phyloP scores from a whole-genome alignment of 1,140 invertebrate genomes.

The Leptopilina boulardi region DNA sequence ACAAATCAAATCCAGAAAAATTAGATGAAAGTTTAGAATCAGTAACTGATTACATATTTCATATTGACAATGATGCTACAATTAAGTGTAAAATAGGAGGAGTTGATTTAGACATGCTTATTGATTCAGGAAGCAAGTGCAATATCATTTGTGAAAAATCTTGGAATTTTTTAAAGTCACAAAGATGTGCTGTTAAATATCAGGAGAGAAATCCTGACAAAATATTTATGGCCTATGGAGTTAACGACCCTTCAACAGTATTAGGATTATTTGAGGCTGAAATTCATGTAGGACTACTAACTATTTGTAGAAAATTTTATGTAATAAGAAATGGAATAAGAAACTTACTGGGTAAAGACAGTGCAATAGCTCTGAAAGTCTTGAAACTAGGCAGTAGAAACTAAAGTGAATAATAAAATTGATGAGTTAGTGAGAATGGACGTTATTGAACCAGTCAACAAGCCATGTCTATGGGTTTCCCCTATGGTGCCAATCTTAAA shows the following conservation, averaged over 20 bases:
- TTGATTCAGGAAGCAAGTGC: slow-evolving; percentile 52
- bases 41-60: background rate
- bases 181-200: background rate
- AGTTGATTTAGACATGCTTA: slow-evolving; percentile 51
- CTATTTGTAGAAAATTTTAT: background rate
- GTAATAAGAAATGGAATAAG: background rate
- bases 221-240: slow-evolving; percentile 1
- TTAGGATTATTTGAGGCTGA: background rate
- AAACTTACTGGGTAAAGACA: too few relatives aligned
- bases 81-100: background rate
- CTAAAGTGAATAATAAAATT: too few relatives aligned
- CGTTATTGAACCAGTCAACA: too few relatives aligned
- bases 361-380: too few relatives aligned
- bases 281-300: background rate
- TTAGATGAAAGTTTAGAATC: background rate
- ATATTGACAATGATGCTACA: background rate
- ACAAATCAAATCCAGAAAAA: background rate
- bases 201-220: background rate
- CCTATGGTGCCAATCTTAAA: background rate
- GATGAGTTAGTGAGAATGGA: too few relatives aligned
- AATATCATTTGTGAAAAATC: background rate
- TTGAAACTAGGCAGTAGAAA: too few relatives aligned
- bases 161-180: background rate
- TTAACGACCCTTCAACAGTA: background rate
- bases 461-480: background rate